Evolutionary conservation across 2,888 invertebrate genomes (phyloP).

Genomic region (Dicranocentrus wangi): DNA sequence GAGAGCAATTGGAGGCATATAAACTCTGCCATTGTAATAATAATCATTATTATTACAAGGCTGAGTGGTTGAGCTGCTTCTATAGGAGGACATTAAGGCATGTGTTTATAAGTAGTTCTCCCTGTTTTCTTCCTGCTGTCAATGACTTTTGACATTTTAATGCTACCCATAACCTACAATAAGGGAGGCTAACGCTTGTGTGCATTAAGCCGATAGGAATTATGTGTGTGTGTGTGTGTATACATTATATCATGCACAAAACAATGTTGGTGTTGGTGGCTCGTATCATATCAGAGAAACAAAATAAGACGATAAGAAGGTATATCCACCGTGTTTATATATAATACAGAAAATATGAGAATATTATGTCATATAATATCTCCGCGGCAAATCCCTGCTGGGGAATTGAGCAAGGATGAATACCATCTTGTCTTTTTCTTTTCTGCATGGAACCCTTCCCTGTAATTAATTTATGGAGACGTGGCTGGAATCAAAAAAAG

Average conservation of each 20-base stretch:
- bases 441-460: neutral
- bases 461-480: slow-evolving; percentile 50
- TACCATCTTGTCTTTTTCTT: neutral
- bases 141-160: slow-evolving; percentile 59
- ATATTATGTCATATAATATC: neutral
- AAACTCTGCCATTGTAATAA: slow-evolving; percentile 25
- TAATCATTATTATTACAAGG: slow-evolving; percentile 20
- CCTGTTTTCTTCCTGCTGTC: slow-evolving; percentile 19
- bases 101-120: neutral
- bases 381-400: slow-evolving; percentile 42
- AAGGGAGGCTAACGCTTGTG: too few species aligned
- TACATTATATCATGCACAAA: too few species aligned
- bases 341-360: too few species aligned
- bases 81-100: neutral
- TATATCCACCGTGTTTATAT: neutral
- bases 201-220: too few species aligned
- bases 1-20: slow-evolving; percentile 21
- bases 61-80: neutral
- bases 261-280: too few species aligned
- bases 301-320: neutral
- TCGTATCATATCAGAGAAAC: too few species aligned
- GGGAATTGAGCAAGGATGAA: slow-evolving; percentile 37
- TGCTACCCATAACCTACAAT: neutral
- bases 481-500: slow-evolving; percentile 43
- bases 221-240: too few species aligned